Evolutionary conservation across 2,113 vertebrate species (phyloP), one percentile per base, ranked within the genome.

Genomic region (Edolisoma coerulescens): DNA sequence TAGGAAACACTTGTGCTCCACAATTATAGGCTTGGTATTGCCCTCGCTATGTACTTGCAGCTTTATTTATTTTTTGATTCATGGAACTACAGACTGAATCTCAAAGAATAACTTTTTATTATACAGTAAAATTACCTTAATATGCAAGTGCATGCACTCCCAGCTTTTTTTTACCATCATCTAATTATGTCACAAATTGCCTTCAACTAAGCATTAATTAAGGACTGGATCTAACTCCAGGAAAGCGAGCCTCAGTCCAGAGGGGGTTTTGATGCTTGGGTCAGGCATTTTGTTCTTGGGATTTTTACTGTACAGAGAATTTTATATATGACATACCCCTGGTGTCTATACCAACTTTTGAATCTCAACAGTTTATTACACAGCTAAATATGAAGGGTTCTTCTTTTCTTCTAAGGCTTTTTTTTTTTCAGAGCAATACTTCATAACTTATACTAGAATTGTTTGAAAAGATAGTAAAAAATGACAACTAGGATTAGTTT

Each of bases 141-240:
- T 9, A 26, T 26, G 20, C 27, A 86, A 70, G 37, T 33, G 33
- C 30, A 59, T 28, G 30, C 33, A 63, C 33, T 82, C n/a, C 13
- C 16, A 13, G 61, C 7, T 37, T 70, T 78, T 33, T 68, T 68
- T 37, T 21, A 28, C 12, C 1, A 2, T 83, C 37, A 69, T 33
- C 6, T 63, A 87, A 81, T 87, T 89, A 87, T 33, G 22, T 24
- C 67, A 80, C 49, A 69, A 89, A 76, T 64, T 77, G 59, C 37
- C 32, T 52, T 71, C 37, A 63, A n/a, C 73, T 80, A 90, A 79
- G 26, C 8, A 61, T 79, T 63, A 92, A 88, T 68, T 78, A 77
- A 44, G 27, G 53, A 73, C 24, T 30, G 8, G 53, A 76, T 64
- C 59, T 37, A 87, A 61, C 41, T 71, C n/a, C 26, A 79, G 30